Base-by-base conservation (phyloP, 2,113 vertebrate genomes). In the Limnothrissa miodon region DNA sequence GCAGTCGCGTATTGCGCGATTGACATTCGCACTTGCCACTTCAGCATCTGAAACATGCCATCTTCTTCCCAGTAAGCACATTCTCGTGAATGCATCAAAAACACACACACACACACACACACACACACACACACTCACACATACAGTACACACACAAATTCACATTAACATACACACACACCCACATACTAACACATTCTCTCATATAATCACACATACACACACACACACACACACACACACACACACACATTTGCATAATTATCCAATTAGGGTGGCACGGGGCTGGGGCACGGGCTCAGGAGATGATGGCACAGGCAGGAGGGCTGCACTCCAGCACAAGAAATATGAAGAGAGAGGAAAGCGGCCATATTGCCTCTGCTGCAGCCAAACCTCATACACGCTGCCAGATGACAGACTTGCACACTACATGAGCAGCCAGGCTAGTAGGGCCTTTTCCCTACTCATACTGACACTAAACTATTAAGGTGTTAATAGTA, bases 221-320 rank as follows among this genome's bases (percentile, higher is more conserved):
- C 56, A 25, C 56, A 59, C 23, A 59, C 11, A 25, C 56, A n/a
- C 56, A 59, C 56, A 25, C 11, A 59, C 23, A 59, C 21, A 56
- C 56, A 59, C 23, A 25, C 25, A 29, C 25, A 10, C 25, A 33
- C 11, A 74, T 74, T 74, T 74, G 33, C 66, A 74, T 74, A 74
- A 74, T 74, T 74, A 74, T 74, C 33, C 66, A 74, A 74, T 74
- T 74, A 74, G 66, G 25, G 66, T 74, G 66, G 66, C 66, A 74
- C 66, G 36, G 66, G 66, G 25, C 29, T 74, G 66, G 15, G 66
- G 33, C 25, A 13, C 3, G 15, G 0, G 66, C 66, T 74, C 66
- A 33, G 29, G 29, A 33, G 66, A 74, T 74, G 66, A 11, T 74
- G 66, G 10, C 66, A 74, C 66, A 36, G 66, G 66, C 66, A 74